Evolutionary conservation across 1,140 invertebrate genomes (phyloP).

Genomic region (Leptinotarsa defecta): DNA sequence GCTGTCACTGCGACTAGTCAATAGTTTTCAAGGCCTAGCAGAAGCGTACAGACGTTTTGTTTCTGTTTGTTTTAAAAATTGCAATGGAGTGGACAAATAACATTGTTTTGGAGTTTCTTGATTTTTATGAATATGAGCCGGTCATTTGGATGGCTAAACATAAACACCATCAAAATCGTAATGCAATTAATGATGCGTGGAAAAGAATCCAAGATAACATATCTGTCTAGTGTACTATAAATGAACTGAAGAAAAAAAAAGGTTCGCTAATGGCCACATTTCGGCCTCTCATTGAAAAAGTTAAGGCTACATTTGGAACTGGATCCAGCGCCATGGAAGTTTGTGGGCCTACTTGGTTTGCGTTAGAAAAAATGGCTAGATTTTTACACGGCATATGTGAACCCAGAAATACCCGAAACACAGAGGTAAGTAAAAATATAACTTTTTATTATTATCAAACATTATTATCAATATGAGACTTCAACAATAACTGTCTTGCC

Average conservation of each 20-base stretch:
- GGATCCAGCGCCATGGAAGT: background rate
- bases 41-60: too few species aligned
- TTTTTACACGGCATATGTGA: conserved; percentile 8
- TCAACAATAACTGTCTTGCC: conserved; percentile 27
- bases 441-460: background rate
- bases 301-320: background rate
- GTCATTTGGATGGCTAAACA: conserved; percentile 31
- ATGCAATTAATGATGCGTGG: conserved; percentile 32
- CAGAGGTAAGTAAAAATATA: background rate
- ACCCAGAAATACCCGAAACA: background rate
- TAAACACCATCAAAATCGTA: conserved; percentile 24
- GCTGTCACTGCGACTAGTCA: too few species aligned
- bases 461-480: background rate
- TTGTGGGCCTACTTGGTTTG: conserved; percentile 17
- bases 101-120: conserved; percentile 25
- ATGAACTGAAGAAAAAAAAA: conserved; percentile 23
- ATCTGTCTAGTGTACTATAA: background rate
- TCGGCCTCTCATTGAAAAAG: background rate
- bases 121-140: conserved; percentile 11
- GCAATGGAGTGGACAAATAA: too few species aligned
- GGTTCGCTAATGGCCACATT: conserved; percentile 18
- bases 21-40: too few species aligned
- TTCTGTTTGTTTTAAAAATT: too few species aligned
- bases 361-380: conserved; percentile 3
- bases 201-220: conserved; percentile 29